phyloP scores from a whole-genome alignment of 1,140 invertebrate species.

The Drosophila suzukii region DNA sequence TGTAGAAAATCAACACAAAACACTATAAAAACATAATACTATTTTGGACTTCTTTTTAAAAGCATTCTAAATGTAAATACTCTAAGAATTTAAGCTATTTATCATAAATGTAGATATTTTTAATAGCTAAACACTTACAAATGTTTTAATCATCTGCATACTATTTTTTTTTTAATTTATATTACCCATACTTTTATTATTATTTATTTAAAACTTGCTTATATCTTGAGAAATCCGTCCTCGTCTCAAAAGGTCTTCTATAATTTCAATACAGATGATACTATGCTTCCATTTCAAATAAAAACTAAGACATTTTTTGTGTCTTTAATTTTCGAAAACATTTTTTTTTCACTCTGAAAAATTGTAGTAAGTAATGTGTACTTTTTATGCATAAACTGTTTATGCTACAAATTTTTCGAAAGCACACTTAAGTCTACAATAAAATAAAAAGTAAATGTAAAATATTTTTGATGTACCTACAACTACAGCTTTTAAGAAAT shows the following conservation, averaged over 20 bases:
- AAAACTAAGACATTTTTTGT: too few species aligned
- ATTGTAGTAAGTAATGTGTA: background rate
- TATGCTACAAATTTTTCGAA: background rate
- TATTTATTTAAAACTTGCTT: too few species aligned
- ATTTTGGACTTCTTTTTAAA: too few species aligned
- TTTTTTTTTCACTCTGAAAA: background rate
- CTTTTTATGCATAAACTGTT: background rate
- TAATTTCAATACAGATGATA: background rate
- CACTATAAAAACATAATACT: too few species aligned
- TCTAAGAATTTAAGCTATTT: too few species aligned
- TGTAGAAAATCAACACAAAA: background rate
- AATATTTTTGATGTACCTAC: slow-evolving; percentile 16
- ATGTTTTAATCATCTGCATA: too few species aligned
- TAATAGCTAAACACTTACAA: too few species aligned
- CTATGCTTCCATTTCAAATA: background rate
- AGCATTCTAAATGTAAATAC: too few species aligned
- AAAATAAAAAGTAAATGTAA: background rate
- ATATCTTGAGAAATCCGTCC: background rate
- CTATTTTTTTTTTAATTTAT: background rate
- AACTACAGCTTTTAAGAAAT: slow-evolving; percentile 6
- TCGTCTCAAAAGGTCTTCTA: background rate
- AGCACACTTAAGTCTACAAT: background rate
- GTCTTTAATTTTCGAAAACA: background rate
- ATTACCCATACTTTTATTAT: too few species aligned
- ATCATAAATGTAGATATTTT: too few species aligned